Conservation (phyloP, 2,113 vertebrate genomes). For the Theristicus caerulescens region DNA sequence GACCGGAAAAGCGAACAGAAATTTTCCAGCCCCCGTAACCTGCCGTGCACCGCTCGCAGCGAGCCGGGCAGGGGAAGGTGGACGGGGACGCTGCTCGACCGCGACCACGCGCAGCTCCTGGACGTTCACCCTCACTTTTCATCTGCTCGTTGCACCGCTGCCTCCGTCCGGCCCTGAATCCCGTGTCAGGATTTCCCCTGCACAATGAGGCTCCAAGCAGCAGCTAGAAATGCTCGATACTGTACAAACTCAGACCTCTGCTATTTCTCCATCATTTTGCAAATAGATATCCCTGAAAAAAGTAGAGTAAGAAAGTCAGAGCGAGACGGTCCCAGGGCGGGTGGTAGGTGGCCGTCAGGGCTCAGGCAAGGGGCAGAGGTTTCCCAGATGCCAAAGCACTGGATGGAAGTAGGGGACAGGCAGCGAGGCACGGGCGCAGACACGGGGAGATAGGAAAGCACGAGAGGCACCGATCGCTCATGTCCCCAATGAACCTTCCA, state of each 20-base stretch:
- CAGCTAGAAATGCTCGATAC: fast-evolving
- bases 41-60: background rate
- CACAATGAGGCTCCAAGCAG: background rate
- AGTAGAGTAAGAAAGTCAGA: background rate
- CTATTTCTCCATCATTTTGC: background rate
- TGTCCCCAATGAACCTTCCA: background rate
- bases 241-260: background rate
- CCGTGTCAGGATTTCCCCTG: background rate
- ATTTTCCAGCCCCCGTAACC: background rate
- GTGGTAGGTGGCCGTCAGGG: background rate
- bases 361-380: background rate
- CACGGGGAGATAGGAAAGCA: fast-evolving
- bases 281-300: background rate
- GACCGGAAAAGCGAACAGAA: background rate
- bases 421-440: background rate
- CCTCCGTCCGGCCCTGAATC: background rate
- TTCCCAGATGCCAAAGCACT: background rate
- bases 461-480: fast-evolving
- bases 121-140: background rate
- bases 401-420: background rate
- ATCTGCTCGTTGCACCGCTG: background rate
- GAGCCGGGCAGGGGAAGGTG: background rate
- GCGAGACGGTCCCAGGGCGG: background rate
- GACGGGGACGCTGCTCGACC: fast-evolving
- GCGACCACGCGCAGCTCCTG: background rate